These are phyloP conservation scores for Doryteuthis pealeii DNA, from an alignment of 1,140 invertebrate species.

Conservation along the genomic window DNA sequence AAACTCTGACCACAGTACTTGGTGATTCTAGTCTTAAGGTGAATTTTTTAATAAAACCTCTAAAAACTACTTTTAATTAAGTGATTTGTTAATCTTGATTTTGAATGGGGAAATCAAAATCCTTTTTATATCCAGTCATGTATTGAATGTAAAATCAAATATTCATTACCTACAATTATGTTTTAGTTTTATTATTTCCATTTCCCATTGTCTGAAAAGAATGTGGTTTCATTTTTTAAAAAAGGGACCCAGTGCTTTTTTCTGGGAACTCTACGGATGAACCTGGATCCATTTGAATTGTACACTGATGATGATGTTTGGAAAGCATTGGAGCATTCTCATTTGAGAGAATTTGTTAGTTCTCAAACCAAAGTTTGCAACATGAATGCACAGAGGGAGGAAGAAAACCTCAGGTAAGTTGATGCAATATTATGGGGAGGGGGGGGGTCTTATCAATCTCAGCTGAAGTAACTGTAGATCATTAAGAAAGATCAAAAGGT, in stretches of 20 bases:
- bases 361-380: conserved; percentile 42
- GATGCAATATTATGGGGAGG: not conserved
- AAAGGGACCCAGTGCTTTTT: conserved; percentile 77
- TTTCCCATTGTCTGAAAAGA: too few species aligned
- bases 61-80: too few species aligned
- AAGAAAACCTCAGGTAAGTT: conserved; percentile 59
- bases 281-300: conserved; percentile 82
- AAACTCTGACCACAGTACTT: too few species aligned
- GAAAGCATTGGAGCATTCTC: conserved; percentile 78
- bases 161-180: too few species aligned
- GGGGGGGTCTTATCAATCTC: not conserved
- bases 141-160: too few species aligned
- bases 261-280: conserved; percentile 78
- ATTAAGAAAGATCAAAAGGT: not conserved
- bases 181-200: too few species aligned
- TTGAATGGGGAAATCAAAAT: too few species aligned
- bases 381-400: conserved; percentile 59
- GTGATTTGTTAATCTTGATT: too few species aligned
- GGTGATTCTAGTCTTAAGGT: too few species aligned
- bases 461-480: not conserved
- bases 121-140: too few species aligned
- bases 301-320: conserved; percentile 71
- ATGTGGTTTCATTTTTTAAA: too few species aligned
- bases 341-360: conserved; percentile 57
- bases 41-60: too few species aligned